A percentile compares a stretch with the other conserved stretches of the same genome.
These are phyloP conservation scores for Megastigmus dorsalis DNA, from an alignment of 2,888 invertebrate species.

Conservation along the genomic window DNA sequence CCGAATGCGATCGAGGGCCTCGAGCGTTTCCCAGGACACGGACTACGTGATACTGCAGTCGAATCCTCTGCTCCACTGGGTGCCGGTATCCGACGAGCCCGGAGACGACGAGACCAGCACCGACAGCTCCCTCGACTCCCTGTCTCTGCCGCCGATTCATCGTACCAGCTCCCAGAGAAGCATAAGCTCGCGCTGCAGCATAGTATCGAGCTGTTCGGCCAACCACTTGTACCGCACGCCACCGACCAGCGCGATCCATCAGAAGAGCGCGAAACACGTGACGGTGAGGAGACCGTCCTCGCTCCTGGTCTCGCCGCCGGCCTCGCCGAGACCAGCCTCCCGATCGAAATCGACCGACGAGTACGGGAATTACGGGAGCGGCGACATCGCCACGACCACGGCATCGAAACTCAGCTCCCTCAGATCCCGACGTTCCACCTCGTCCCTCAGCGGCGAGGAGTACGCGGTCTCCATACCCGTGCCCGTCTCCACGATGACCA, in stretches of 20 bases:
- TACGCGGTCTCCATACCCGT: constrained; percentile 59
- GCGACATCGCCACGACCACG: constrained; percentile 1
- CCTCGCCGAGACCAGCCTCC: constrained; percentile 67
- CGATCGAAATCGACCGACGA: constrained; percentile 68
- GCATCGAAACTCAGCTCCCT: constrained; percentile 16
- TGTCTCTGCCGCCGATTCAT: constrained; percentile 56
- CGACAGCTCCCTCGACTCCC: constrained; percentile 74
- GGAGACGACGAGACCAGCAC: constrained; percentile 64
- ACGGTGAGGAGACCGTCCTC: constrained; percentile 61
- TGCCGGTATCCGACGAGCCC: constrained; percentile 74
- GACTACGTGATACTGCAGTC: constrained; percentile 77
- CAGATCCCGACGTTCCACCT: constrained; percentile 42
- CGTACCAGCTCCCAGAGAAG: constrained; percentile 69
- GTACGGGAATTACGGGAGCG: background rate
- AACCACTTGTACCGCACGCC: constrained; percentile 42
- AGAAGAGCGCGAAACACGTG: background rate
- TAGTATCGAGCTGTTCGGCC: constrained; percentile 63
- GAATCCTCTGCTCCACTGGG: constrained; percentile 76
- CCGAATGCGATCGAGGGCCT: constrained; percentile 70
- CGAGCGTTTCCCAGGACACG: constrained; percentile 73
- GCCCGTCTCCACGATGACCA: constrained; percentile 52
- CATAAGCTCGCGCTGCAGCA: constrained; percentile 65
- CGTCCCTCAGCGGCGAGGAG: constrained; percentile 57
- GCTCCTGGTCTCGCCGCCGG: constrained; percentile 67
- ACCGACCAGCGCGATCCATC: constrained; percentile 3